Percentiles rank a stretch among this genome's conserved stretches.
phyloP scores from a whole-genome alignment of 1,140 invertebrate species.

The Platorchestia sp. region DNA sequence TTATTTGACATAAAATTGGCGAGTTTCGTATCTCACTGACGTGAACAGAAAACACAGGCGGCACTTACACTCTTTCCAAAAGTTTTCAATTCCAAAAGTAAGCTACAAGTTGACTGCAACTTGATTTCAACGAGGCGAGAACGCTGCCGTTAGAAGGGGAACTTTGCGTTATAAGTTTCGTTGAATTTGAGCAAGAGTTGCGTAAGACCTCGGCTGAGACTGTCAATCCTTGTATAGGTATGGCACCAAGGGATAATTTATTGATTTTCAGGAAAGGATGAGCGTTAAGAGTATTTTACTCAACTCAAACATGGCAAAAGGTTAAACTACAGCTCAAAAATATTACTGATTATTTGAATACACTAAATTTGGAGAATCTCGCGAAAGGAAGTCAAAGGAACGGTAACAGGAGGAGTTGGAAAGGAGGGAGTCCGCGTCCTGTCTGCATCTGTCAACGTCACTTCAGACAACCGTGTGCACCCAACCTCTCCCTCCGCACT shows the following conservation, averaged over 20 bases:
- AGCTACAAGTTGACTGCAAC: background rate
- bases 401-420: constrained; percentile 42
- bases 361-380: constrained; percentile 60
- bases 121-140: background rate
- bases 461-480: constrained; percentile 16
- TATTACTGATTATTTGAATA: background rate
- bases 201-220: background rate
- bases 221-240: background rate
- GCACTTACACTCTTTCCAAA: too few species aligned
- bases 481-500: background rate
- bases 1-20: too few species aligned
- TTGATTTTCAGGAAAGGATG: background rate
- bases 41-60: too few species aligned
- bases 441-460: constrained; percentile 44
- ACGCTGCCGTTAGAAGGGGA: background rate
- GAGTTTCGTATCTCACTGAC: too few species aligned
- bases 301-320: background rate
- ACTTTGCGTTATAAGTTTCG: background rate
- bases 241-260: background rate
- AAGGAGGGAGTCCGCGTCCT: constrained; percentile 48
- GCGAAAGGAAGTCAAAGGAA: constrained; percentile 55
- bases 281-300: background rate
- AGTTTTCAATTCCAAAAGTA: too few species aligned
- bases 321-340: background rate
- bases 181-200: background rate